Evolutionary conservation across 2,888 invertebrate species (phyloP).

Genomic region (Agonopterix arenella): DNA sequence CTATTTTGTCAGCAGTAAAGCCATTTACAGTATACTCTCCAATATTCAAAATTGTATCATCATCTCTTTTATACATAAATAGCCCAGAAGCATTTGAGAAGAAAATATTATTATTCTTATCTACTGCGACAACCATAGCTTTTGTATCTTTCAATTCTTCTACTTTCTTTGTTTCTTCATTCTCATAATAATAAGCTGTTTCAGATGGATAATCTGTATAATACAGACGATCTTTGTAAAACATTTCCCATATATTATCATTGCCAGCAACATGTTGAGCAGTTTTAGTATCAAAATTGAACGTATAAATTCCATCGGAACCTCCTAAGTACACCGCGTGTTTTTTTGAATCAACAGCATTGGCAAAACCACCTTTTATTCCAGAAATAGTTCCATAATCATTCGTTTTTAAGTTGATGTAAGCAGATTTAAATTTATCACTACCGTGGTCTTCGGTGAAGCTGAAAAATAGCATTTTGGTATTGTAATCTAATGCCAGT

Average conservation of each 20-base stretch:
- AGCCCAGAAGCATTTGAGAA: conserved; percentile 35
- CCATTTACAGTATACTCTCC: conserved; percentile 21
- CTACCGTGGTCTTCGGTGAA: conserved; percentile 15
- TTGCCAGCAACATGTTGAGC: conserved; percentile 27
- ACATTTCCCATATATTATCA: conserved; percentile 55
- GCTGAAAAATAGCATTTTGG: conserved; percentile 50
- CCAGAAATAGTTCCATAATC: conserved; percentile 31
- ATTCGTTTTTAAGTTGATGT: conserved; percentile 40
- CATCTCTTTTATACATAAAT: conserved; percentile 19
- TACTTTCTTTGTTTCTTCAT: conserved; percentile 16
- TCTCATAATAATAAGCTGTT: conserved; percentile 23
- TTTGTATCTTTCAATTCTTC: conserved; percentile 21
- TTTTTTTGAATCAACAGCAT: conserved; percentile 33
- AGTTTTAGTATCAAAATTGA: conserved; percentile 31
- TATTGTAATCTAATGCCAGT: conserved; percentile 47
- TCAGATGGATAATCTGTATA: conserved; percentile 42
- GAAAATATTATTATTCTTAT: conserved; percentile 21
- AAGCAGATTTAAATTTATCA: conserved; percentile 33
- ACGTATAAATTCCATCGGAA: conserved; percentile 41
- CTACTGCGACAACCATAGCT: conserved; percentile 26
- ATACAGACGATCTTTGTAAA: conserved; percentile 45
- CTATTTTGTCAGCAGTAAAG: conserved; percentile 21
- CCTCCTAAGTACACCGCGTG: conserved; percentile 49
- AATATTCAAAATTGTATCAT: conserved; percentile 2
- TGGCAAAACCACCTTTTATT: conserved; percentile 44